Conservation (phyloP, 1,140 invertebrate genomes). For the Drosophila parabipectinata region DNA sequence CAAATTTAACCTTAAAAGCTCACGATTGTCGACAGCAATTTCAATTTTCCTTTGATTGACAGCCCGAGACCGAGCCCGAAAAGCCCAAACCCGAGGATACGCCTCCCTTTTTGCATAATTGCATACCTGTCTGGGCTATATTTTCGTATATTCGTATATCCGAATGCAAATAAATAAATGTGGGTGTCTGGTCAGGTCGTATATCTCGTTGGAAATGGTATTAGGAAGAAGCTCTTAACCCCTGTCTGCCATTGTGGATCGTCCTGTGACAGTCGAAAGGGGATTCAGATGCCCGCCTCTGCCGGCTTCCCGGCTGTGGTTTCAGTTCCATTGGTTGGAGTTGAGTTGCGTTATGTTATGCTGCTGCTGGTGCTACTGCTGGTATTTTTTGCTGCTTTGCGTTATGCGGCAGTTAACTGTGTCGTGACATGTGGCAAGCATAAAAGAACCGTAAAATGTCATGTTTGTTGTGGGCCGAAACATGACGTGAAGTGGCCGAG, state of each 20-base stretch:
- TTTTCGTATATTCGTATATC: conserved; percentile 4
- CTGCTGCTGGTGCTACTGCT: not conserved
- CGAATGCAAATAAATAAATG: conserved; percentile 13
- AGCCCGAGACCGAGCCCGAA: not conserved
- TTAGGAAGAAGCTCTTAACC: conserved; percentile 57
- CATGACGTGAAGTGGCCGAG: conserved; percentile 73
- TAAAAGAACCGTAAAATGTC: conserved; percentile 81
- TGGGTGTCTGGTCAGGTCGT: conserved; percentile 26
- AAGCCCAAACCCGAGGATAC: not conserved
- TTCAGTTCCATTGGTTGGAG: conserved; percentile 1
- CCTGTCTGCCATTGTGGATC: conserved; percentile 16
- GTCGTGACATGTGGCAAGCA: conserved; percentile 79
- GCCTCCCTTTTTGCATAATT: conserved; percentile 64
- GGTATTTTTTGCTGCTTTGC: conserved; percentile 33
- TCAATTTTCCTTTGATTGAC: conserved; percentile 70
- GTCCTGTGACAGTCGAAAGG: conserved; percentile 9
- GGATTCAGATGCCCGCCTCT: conserved; percentile 7
- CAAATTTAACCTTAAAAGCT: conserved; percentile 69
- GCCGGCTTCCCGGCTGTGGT: not conserved
- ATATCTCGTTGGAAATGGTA: conserved; percentile 38
- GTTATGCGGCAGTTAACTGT: conserved; percentile 73
- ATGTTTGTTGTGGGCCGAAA: conserved; percentile 77
- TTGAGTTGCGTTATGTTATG: conserved; percentile 26
- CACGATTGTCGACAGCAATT: conserved; percentile 66
- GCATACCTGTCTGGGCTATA: conserved; percentile 35